These are phyloP conservation scores for Bufotes viridis DNA, from an alignment of 2,797 vertebrate genomes.

Conservation along the genomic window DNA sequence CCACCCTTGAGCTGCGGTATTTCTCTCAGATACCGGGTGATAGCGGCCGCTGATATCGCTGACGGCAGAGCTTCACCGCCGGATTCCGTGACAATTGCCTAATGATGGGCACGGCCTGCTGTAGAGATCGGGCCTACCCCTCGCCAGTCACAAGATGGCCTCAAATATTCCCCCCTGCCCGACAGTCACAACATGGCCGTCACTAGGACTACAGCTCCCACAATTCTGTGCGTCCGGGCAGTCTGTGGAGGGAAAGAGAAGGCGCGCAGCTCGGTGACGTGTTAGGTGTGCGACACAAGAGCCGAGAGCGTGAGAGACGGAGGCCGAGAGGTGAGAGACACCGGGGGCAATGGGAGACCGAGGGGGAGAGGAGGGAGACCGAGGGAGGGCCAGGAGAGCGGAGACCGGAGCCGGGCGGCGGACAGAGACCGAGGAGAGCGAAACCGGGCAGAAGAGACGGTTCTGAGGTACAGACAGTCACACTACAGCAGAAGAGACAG, in stretches of 20 bases:
- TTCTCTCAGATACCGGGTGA: no score
- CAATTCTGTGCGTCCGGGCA: background rate
- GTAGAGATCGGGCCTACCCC: no score
- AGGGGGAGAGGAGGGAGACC: background rate
- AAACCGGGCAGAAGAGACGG: no score
- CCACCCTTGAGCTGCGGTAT: no score
- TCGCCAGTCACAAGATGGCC: background rate
- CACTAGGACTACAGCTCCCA: conserved; percentile 40
- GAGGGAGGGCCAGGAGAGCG: background rate
- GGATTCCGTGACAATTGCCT: no score
- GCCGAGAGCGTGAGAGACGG: conserved; percentile 38
- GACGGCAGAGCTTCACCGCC: no score
- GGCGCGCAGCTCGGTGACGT: conserved; percentile 40
- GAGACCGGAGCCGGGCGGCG: no score
- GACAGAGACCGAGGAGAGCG: no score
- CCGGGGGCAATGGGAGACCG: background rate
- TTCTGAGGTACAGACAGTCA: no score
- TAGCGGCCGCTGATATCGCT: no score
- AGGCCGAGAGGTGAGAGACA: conserved; percentile 7
- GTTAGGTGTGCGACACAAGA: conserved; percentile 27
- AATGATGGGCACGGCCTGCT: no score
- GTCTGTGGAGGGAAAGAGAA: conserved; percentile 41
- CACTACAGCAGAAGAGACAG: no score
- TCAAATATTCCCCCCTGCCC: background rate
- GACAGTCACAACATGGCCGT: conserved; percentile 21